These are phyloP conservation scores for Schlechtendalia chinensis DNA, from an alignment of 1,140 invertebrate genomes.

Conservation along the genomic window DNA sequence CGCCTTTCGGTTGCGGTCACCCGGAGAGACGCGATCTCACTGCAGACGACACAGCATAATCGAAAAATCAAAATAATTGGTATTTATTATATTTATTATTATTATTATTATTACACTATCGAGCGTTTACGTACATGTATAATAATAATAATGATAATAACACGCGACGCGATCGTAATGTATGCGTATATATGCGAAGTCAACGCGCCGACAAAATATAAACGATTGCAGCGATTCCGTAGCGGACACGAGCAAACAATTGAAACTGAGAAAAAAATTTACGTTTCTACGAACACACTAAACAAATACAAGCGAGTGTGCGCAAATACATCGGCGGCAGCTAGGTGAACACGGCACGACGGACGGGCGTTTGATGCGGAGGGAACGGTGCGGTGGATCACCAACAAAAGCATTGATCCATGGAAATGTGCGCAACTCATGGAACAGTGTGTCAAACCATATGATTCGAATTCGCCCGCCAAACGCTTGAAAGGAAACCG, in stretches of 20 bases:
- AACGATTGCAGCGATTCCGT: neutral
- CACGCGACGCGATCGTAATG: neutral
- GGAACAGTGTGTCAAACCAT: constrained; percentile 12
- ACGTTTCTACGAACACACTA: neutral
- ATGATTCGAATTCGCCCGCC: constrained; percentile 1
- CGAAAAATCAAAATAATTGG: neutral
- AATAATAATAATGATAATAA: too few relatives aligned
- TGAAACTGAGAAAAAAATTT: neutral
- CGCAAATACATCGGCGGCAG: neutral
- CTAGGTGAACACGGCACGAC: neutral
- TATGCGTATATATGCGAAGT: neutral
- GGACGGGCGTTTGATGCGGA: neutral
- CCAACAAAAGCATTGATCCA: constrained; percentile 40
- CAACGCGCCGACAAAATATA: neutral
- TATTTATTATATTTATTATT: neutral
- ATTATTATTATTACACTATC: neutral
- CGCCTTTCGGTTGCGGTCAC: neutral
- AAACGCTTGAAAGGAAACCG: constrained; percentile 1
- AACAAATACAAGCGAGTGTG: neutral
- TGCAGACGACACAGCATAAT: neutral
- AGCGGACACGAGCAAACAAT: neutral
- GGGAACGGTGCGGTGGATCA: neutral
- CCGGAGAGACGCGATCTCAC: constrained; percentile 7
- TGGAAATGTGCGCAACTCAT: constrained; percentile 29
- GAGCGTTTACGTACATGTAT: neutral